These are phyloP conservation scores for Harpagus bidentatus DNA, from an alignment of 2,113 vertebrate genomes.

Conservation along the genomic window DNA sequence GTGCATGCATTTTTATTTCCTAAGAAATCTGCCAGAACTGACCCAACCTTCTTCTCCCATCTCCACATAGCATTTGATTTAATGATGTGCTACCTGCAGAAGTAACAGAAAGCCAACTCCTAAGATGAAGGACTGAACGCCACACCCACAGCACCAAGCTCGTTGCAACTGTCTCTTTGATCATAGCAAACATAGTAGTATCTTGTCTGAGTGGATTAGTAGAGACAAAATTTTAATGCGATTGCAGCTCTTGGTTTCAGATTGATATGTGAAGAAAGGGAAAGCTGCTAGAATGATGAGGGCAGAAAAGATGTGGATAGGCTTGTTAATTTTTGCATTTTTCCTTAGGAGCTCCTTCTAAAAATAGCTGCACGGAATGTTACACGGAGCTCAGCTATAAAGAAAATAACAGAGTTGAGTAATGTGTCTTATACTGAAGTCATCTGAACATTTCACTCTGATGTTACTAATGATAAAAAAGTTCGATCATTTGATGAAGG, in stretches of 20 bases:
- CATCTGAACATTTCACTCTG: not conserved
- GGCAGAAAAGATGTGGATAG: not conserved
- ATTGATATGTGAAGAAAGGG: not conserved
- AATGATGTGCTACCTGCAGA: not conserved
- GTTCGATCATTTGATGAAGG: not conserved
- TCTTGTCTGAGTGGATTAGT: not conserved
- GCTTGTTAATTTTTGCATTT: not conserved
- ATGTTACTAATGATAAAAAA: not conserved
- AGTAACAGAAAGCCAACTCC: not conserved
- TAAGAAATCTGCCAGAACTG: not conserved
- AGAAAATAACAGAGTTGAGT: not conserved
- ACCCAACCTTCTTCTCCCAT: not conserved
- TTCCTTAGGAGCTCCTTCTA: not conserved
- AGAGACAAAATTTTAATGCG: not conserved
- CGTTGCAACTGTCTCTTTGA: constrained; percentile 16
- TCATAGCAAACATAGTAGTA: not conserved
- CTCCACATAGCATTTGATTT: not conserved
- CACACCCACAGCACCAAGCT: not conserved
- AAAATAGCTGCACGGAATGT: not conserved
- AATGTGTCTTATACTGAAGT: not conserved
- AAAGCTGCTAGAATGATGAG: not conserved
- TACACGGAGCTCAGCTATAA: not conserved
- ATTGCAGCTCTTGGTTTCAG: not conserved
- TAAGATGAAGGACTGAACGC: not conserved
- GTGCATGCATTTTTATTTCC: not conserved